These are phyloP conservation scores for Scaeva pyrastri DNA, from an alignment of 2,888 invertebrate genomes.

Conservation along the genomic window DNA sequence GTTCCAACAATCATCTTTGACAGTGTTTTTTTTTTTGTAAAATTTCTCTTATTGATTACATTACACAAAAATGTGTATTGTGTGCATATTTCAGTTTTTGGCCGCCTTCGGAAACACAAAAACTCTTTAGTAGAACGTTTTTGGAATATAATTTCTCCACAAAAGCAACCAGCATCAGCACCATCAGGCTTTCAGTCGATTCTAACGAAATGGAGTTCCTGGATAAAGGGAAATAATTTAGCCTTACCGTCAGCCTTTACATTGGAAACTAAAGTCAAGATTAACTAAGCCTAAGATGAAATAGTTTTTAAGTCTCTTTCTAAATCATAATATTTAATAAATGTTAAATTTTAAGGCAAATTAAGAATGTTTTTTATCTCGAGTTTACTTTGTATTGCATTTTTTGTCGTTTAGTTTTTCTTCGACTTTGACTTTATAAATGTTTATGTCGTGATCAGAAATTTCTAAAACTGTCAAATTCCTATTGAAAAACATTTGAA, in stretches of 20 bases:
- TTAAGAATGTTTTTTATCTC: no score
- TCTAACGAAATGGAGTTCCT: conserved; percentile 14
- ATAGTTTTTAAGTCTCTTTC: background rate
- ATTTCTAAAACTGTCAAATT: no score
- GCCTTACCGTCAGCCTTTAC: background rate
- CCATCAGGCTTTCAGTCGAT: background rate
- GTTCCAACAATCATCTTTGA: no score
- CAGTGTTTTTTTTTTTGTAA: no score
- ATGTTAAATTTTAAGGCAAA: background rate
- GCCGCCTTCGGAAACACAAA: conserved; percentile 19
- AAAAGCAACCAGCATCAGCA: background rate
- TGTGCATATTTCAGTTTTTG: conserved; percentile 21
- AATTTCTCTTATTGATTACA: no score
- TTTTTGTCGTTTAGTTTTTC: no score
- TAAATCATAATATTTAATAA: conserved; percentile 4
- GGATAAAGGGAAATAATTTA: conserved; percentile 12
- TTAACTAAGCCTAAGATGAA: background rate
- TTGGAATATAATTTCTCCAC: conserved; percentile 75
- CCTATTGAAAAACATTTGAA: no score
- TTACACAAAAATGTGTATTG: background rate
- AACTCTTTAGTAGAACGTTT: conserved; percentile 11
- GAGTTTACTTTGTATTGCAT: no score
- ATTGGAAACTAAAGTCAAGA: background rate
- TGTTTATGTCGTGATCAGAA: no score
- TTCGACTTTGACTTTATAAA: background rate